Evolutionary conservation across 2,797 vertebrate genomes (phyloP), one percentile per base, ranked within the genome.

Genomic region (Acanthurus lineatus): DNA sequence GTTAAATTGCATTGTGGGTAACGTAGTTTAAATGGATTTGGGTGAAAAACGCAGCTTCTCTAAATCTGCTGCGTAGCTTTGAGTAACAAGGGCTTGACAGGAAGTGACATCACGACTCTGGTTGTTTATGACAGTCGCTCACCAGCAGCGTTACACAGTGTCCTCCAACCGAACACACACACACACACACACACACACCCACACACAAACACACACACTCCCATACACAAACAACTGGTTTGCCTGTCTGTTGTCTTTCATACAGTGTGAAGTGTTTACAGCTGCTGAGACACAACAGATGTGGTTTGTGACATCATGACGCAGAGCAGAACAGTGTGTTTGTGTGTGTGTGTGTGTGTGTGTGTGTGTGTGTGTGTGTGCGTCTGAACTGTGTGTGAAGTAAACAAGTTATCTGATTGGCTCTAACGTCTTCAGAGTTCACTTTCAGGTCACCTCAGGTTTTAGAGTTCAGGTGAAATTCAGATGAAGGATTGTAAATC

Each of bases 281-380:
- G 25, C 51, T 22, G 28, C 70, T 51, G 57, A 56, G 69, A 63
- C 22, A 19, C 60, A 73, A 32, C 59, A 64, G 60, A 54, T 22
- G 42, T 40, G 38, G 38, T 40, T 40, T 40, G 38, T 40, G 38
- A 40, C 38, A 40, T 40, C 38, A 40, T 40, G 38, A 40, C 38
- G 38, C 38, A 40, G 38, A 40, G 38, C 9, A 6, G 38, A 40
- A 40, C 6, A 3, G 38, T 40, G 38, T 48, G 54, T 35, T 11
- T 42, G 57, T 59, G 35, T 58, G 35, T 59, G 58, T 19, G 28
- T 40, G 57, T 40, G 57, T 40, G 57, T 20, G 2, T 42, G 57
- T n/a, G 17, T 19, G 32, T 40, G 25, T 58, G 28, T 19, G 57
- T 40, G 57, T 20, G 2, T 42, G 57, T n/a, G 17, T 19, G 32